Conservation (phyloP, 2,113 vertebrate species). For the Corythoichthys intestinalis region DNA sequence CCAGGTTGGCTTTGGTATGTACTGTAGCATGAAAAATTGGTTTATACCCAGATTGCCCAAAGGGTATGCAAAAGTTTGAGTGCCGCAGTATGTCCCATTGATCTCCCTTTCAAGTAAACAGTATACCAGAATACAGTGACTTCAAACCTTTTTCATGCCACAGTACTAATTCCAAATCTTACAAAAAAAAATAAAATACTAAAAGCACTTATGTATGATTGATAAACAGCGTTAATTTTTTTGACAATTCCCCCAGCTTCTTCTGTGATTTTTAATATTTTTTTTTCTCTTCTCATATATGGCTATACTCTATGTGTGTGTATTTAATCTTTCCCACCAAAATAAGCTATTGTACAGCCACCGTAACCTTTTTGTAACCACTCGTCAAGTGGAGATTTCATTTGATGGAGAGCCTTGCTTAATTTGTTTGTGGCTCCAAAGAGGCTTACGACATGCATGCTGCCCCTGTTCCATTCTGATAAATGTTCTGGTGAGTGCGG, state of each 20-base stretch:
- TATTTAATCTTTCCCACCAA: constrained; percentile 61
- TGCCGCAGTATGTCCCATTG: too few species aligned
- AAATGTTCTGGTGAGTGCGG: constrained; percentile 57
- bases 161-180: too few species aligned
- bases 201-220: constrained; percentile 13
- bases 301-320: constrained; percentile 42
- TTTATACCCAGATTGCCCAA: too few species aligned
- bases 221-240: constrained; percentile 44
- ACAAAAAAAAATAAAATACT: too few species aligned
- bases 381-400: constrained; percentile 59
- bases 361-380: constrained; percentile 66
- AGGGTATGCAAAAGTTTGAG: too few species aligned
- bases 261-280: constrained; percentile 34
- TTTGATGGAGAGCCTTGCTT: constrained; percentile 69
- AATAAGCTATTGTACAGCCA: constrained; percentile 59
- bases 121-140: too few species aligned
- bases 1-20: too few species aligned
- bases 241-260: constrained; percentile 39
- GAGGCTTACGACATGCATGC: constrained; percentile 67
- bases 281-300: constrained; percentile 32
- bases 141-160: too few species aligned
- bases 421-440: constrained; percentile 74
- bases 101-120: too few species aligned
- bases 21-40: too few species aligned
- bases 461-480: constrained; percentile 69